Conservation (phyloP, 2,888 invertebrate genomes). For the Mimachlamys varia region DNA sequence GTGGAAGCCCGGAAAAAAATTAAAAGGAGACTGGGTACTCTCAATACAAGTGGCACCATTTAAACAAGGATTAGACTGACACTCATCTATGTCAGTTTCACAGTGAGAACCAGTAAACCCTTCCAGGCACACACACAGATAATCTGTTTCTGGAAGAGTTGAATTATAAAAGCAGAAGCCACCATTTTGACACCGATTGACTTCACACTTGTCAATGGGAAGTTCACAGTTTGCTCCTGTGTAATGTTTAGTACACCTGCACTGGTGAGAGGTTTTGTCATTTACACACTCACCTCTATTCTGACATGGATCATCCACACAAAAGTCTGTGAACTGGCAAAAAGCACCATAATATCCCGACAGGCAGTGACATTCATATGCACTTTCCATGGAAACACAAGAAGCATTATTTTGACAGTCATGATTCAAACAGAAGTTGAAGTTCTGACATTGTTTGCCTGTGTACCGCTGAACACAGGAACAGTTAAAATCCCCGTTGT, state of each 20-base stretch:
- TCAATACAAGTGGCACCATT: constrained; percentile 97
- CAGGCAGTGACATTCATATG: constrained; percentile 68
- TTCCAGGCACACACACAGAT: constrained; percentile 62
- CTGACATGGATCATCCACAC: constrained; percentile 64
- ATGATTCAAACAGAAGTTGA: constrained; percentile 67
- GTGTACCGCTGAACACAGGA: constrained; percentile 66
- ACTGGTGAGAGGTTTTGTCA: constrained; percentile 59
- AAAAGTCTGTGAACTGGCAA: constrained; percentile 72
- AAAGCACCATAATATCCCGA: constrained; percentile 69
- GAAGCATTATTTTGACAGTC: constrained; percentile 71
- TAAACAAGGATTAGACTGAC: constrained; percentile 96
- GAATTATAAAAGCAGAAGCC: constrained; percentile 68
- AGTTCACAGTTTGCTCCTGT: constrained; percentile 70
- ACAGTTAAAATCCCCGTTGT: constrained; percentile 68
- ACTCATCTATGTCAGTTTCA: constrained; percentile 91
- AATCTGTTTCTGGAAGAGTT: constrained; percentile 48
- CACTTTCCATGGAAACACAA: constrained; percentile 62
- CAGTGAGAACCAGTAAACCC: constrained; percentile 71
- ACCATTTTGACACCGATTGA: constrained; percentile 81
- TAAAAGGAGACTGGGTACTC: constrained; percentile 51
- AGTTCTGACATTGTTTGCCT: constrained; percentile 72
- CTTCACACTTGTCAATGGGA: constrained; percentile 77
- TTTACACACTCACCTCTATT: constrained; percentile 66
- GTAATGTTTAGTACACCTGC: constrained; percentile 67
- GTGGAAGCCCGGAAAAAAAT: constrained; percentile 67